These are phyloP conservation scores for Apogon talboti DNA, from an alignment of 2,797 vertebrate species.

Conservation along the genomic window DNA sequence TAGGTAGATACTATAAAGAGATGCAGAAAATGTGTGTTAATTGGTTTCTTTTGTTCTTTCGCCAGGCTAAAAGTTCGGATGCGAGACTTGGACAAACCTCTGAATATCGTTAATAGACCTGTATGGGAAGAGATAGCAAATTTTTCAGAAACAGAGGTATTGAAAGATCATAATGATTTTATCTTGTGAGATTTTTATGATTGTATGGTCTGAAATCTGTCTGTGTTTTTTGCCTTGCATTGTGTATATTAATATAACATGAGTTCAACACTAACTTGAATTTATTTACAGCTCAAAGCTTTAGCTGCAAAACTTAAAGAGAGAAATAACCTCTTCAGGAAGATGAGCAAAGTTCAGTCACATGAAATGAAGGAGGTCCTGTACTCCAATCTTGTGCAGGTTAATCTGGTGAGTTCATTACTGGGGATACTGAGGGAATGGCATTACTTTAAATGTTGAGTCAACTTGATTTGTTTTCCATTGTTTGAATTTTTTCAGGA, in stretches of 20 bases:
- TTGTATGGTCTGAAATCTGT: not conserved
- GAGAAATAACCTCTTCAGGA: constrained; percentile 77
- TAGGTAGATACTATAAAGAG: not conserved
- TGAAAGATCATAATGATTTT: not conserved
- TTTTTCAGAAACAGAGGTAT: constrained; percentile 79
- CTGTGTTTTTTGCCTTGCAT: not conserved
- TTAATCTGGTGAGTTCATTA: constrained; percentile 67
- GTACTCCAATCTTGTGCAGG: constrained; percentile 72
- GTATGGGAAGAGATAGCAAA: constrained; percentile 76
- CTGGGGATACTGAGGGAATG: no score
- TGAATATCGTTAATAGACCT: constrained; percentile 71
- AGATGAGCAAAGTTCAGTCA: constrained; percentile 75
- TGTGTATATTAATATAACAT: not conserved
- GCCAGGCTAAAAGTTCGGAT: constrained; percentile 77
- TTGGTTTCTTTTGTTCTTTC: not conserved
- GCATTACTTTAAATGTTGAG: not conserved
- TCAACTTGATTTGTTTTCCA: not conserved
- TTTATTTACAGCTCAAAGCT: constrained; percentile 70
- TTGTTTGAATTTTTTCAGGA: constrained; percentile 60
- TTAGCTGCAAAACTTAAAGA: constrained; percentile 82
- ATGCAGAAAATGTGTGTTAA: not conserved
- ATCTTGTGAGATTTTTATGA: not conserved
- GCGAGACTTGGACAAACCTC: constrained; percentile 74
- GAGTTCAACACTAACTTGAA: not conserved
- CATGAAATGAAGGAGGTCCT: constrained; percentile 82